Conservation (phyloP, 2,113 vertebrate species). For the Hystrix cristata region DNA sequence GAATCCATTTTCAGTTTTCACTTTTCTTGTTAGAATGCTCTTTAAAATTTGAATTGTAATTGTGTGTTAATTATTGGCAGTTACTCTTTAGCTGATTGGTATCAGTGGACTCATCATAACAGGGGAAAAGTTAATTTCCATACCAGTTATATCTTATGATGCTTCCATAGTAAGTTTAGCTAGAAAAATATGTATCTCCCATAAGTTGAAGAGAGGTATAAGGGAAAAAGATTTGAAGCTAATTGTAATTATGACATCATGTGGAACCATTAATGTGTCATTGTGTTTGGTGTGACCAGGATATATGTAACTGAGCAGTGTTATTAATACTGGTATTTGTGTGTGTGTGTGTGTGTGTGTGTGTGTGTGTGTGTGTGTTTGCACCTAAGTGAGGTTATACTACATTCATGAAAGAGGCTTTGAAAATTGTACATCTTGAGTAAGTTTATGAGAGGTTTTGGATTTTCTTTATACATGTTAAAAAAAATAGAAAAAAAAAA, state of each 20-base stretch:
- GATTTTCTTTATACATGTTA: background rate
- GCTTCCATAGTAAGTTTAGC: background rate
- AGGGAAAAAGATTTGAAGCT: background rate
- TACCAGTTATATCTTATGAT: background rate
- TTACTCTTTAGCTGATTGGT: constrained; percentile 24
- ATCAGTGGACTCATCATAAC: background rate
- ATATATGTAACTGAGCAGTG: background rate
- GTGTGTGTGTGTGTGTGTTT: background rate
- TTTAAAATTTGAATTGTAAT: constrained; percentile 51
- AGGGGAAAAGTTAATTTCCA: constrained; percentile 46
- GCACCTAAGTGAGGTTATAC: background rate
- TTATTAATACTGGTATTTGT: background rate
- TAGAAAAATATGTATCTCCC: background rate
- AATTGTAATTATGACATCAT: background rate
- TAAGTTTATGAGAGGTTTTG: background rate
- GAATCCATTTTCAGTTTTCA: constrained; percentile 13
- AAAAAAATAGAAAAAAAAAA: background rate
- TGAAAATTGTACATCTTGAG: background rate
- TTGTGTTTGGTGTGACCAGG: background rate
- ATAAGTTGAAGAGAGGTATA: background rate
- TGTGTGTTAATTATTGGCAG: constrained; percentile 1
- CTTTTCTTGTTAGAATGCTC: background rate
- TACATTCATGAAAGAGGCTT: constrained; percentile 11
- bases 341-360: background rate
- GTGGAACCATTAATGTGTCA: background rate